Evolutionary conservation across 1,140 invertebrate genomes (phyloP), one percentile per base, ranked within the genome.

Genomic region (Cydia pomonella): DNA sequence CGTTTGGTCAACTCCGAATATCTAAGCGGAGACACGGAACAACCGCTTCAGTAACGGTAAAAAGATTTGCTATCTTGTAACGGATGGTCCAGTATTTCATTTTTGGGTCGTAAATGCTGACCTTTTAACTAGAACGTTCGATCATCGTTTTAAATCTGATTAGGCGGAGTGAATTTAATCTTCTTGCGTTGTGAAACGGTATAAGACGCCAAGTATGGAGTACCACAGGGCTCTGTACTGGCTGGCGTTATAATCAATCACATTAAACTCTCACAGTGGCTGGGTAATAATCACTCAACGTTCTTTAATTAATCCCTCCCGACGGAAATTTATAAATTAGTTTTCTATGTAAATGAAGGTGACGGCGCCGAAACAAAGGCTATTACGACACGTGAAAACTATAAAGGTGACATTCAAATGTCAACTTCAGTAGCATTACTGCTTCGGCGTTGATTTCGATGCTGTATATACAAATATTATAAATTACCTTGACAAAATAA

Each of bases 81-180:
- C 59, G 5, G 76, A 76, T 80, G 81, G 81, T 82, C 84, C 84
- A 87, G 82, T 84, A 87, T 88, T 84, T 87, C 85, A 82, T 86
- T 87, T 72, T 47, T 72, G 21, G 71, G 38, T 47, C 71, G 44
- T 47, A 72, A 47, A 44, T 72, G 71, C 71, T 72, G 71, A 50
- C 71, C 38, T 72, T 72, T 44, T 69, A 69, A 69, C 33, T 69
- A 69, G 64, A 69, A 69, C 64, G 64, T 69, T 69, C 64, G 64
- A 69, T 69, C 64, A 69, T 69, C 27, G 64, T 33, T 69, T 69
- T 38, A 69, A 69, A 69, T 69, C 64, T 69, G 64, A 69, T 69
- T 69, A 69, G 64, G 64, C 27, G 64, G 16, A 64, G 53, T 33
- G 64, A 69, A 33, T 69, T 69, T 69, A 69, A 69, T 69, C 27